phyloP scores from a whole-genome alignment of 2,888 invertebrate species.

The Antheraea assamensis region DNA sequence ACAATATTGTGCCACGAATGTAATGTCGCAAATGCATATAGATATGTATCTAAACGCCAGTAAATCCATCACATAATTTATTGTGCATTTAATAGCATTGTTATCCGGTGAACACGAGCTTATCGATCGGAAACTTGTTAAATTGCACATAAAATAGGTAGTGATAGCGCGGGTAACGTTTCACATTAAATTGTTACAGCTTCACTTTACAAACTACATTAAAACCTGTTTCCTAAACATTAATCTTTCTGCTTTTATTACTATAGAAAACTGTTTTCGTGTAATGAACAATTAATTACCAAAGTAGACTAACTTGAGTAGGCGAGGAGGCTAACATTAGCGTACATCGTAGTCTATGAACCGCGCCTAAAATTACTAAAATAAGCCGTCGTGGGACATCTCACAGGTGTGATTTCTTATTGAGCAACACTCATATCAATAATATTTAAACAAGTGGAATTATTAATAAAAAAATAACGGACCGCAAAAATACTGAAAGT shows the following conservation, averaged over 20 bases:
- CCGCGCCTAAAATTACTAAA: no score
- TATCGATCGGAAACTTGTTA: conserved; percentile 2
- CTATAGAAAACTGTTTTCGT: no score
- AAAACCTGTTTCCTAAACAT: neutral
- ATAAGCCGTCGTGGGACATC: no score
- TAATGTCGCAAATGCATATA: neutral
- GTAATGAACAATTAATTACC: neutral
- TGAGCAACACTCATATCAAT: no score
- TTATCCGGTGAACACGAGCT: neutral
- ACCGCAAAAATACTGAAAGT: no score
- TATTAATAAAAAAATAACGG: no score
- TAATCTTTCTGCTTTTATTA: neutral
- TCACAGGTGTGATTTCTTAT: no score
- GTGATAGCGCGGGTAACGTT: neutral
- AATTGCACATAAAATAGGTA: neutral
- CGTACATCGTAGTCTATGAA: no score
- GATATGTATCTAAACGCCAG: neutral
- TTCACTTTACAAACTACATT: neutral
- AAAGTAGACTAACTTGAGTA: neutral
- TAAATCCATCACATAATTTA: neutral
- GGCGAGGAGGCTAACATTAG: neutral
- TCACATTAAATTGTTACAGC: neutral
- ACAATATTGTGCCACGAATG: neutral
- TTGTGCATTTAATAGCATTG: neutral
- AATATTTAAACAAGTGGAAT: no score